A percentile compares a stretch with the other conserved stretches of the same genome.
Evolutionary conservation across 1,140 invertebrate species (phyloP).

Genomic region (Philopotamus ludificatus): DNA sequence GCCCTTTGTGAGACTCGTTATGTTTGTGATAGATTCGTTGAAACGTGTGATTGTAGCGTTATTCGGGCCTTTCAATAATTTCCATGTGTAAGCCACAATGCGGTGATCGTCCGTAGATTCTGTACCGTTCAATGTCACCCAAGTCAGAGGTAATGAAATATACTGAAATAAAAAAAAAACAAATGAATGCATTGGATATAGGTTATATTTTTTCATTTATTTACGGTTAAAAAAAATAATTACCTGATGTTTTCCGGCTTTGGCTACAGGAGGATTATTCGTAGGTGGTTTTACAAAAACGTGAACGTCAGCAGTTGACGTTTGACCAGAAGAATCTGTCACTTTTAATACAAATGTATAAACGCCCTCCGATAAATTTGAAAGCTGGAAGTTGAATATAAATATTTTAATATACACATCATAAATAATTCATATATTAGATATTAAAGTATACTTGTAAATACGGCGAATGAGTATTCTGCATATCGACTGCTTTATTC

Average conservation of each 20-base stretch:
- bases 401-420: neutral
- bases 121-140: conserved; percentile 74
- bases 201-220: neutral
- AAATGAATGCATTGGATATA: conserved; percentile 5
- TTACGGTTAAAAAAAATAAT: conserved; percentile 7
- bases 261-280: conserved; percentile 78
- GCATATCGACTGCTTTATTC: conserved; percentile 90
- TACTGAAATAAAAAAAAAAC: conserved; percentile 57
- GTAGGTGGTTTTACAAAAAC: conserved; percentile 91
- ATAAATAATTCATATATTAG: neutral
- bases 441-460: conserved; percentile 55
- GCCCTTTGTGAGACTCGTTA: conserved; percentile 79
- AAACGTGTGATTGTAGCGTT: conserved; percentile 55
- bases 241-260: conserved; percentile 57
- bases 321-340: conserved; percentile 85
- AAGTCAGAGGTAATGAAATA: conserved; percentile 77
- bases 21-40: conserved; percentile 69
- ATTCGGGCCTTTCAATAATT: conserved; percentile 68
- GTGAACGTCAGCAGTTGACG: conserved; percentile 80
- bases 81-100: conserved; percentile 81
- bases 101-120: conserved; percentile 82
- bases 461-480: conserved; percentile 87
- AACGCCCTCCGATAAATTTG: conserved; percentile 88
- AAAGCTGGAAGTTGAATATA: conserved; percentile 58
- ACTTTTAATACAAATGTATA: conserved; percentile 94